These are phyloP conservation scores for Serripes groenlandicus DNA, from an alignment of 2,888 invertebrate genomes.

Conservation along the genomic window DNA sequence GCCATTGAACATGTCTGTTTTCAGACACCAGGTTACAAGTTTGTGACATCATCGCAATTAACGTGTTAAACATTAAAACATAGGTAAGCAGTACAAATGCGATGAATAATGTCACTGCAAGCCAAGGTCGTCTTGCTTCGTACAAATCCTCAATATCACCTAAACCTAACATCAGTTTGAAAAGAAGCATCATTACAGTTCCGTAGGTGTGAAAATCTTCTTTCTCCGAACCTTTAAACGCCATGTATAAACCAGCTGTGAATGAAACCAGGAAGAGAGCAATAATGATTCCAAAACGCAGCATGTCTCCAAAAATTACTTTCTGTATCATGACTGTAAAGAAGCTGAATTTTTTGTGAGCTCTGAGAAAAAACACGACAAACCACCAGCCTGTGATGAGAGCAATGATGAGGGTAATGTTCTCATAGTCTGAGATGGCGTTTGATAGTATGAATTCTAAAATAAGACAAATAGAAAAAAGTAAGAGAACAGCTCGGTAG, in stretches of 20 bases:
- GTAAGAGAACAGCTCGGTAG: constrained; percentile 60
- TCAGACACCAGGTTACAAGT: constrained; percentile 74
- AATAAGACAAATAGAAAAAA: constrained; percentile 69
- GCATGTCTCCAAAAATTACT: constrained; percentile 72
- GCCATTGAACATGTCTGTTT: constrained; percentile 74
- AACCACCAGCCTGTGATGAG: constrained; percentile 79
- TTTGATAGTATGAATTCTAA: constrained; percentile 63
- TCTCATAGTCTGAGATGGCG: constrained; percentile 42
- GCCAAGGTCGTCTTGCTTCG: constrained; percentile 71
- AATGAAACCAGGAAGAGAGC: constrained; percentile 73
- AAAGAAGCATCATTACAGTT: constrained; percentile 72
- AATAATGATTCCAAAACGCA: constrained; percentile 73
- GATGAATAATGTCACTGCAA: constrained; percentile 72
- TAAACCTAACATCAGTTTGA: constrained; percentile 78
- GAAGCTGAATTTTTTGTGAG: constrained; percentile 75
- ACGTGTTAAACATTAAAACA: constrained; percentile 76
- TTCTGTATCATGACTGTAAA: constrained; percentile 80
- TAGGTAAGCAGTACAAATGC: constrained; percentile 75
- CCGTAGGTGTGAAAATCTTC: constrained; percentile 67
- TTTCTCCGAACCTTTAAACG: constrained; percentile 65
- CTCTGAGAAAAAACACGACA: constrained; percentile 74
- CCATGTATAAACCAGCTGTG: constrained; percentile 75
- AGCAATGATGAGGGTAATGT: constrained; percentile 71
- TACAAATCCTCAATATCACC: constrained; percentile 69
- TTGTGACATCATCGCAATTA: constrained; percentile 81